A percentile compares a stretch with the other conserved stretches of the same genome.
These are phyloP conservation scores for Macquaria australasica DNA, from an alignment of 2,113 vertebrate genomes.

Conservation along the genomic window DNA sequence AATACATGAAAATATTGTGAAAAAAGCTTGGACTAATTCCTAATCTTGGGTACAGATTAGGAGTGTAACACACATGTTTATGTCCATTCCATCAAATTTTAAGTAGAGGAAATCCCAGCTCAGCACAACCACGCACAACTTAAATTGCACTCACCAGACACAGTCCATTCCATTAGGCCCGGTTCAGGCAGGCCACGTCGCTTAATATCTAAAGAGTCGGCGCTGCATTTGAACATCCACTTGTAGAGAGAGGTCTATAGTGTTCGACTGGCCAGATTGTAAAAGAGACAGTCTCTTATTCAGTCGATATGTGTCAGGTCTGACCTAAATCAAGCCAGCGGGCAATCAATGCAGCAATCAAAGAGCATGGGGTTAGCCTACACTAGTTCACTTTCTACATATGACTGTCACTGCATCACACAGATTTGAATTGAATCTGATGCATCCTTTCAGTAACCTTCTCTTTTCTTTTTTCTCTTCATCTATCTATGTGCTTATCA, in stretches of 20 bases:
- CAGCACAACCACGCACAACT: neutral
- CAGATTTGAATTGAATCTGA: neutral
- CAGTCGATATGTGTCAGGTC: conserved; percentile 59
- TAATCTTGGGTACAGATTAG: neutral
- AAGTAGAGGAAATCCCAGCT: neutral
- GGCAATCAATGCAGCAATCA: conserved; percentile 68
- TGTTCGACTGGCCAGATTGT: conserved; percentile 1
- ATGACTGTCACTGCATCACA: neutral
- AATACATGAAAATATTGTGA: neutral
- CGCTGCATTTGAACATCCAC: conserved; percentile 41
- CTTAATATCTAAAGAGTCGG: conserved; percentile 8
- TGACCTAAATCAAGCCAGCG: conserved; percentile 69
- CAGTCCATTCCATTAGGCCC: conserved; percentile 27
- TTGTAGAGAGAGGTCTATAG: conserved; percentile 24
- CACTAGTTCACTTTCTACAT: conserved; percentile 22
- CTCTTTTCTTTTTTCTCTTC: neutral
- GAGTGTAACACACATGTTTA: neutral
- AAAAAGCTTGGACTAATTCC: neutral
- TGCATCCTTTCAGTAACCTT: neutral
- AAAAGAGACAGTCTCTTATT: conserved; percentile 30
- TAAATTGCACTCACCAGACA: conserved; percentile 63
- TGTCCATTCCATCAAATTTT: neutral
- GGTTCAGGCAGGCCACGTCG: neutral
- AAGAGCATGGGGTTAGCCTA: neutral
- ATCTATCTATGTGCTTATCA: conserved; percentile 41